A percentile compares a stretch with the other conserved stretches of the same genome.
Evolutionary conservation across 2,888 invertebrate genomes (phyloP).

Genomic region (Mystacides longicornis): DNA sequence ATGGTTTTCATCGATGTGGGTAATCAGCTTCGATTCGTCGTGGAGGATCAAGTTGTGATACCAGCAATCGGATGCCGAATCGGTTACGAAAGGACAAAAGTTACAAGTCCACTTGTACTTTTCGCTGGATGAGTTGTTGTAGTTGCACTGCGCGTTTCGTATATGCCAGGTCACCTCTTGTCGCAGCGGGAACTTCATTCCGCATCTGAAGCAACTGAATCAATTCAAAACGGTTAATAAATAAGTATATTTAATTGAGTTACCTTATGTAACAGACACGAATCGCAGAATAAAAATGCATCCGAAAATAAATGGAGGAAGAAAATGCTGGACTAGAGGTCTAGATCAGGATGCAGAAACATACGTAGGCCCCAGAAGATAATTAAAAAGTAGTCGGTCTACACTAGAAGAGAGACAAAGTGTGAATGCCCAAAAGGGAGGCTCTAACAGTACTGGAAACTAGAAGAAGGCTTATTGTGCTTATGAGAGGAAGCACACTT

Average conservation of each 20-base stretch:
- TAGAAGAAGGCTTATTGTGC: too few species aligned
- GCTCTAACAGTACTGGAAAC: too few species aligned
- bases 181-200: constrained; percentile 57
- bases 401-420: too few species aligned
- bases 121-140: constrained; percentile 25
- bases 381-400: too few species aligned
- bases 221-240: too few species aligned
- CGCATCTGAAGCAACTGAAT: constrained; percentile 65
- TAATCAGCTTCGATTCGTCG: constrained; percentile 36
- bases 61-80: constrained; percentile 62
- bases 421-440: too few species aligned
- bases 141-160: constrained; percentile 52
- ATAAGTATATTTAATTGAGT: too few species aligned
- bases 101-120: constrained; percentile 48
- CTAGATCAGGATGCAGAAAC: not conserved
- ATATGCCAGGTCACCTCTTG: constrained; percentile 71
- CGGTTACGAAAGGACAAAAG: constrained; percentile 54
- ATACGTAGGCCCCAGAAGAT: too few species aligned
- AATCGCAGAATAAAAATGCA: not conserved
- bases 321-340: too few species aligned
- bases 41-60: constrained; percentile 64
- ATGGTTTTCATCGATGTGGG: constrained; percentile 32
- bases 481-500: too few species aligned
- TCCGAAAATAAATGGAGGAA: not conserved
- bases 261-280: too few species aligned